Conservation (phyloP, 2,888 invertebrate genomes). For the Epistrophe grossulariae region DNA sequence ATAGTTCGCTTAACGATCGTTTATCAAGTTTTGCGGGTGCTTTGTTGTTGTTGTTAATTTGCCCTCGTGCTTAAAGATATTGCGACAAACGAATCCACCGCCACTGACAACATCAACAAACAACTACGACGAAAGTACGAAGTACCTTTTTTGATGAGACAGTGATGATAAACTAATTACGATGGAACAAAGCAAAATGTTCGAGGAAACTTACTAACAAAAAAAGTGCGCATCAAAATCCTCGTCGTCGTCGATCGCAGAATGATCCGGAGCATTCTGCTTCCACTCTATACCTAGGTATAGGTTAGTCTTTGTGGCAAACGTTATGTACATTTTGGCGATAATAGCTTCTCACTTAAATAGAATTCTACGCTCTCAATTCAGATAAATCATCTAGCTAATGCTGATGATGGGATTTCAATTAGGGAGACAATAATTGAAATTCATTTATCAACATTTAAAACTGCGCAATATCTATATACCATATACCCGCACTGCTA, state of each 20-base stretch:
- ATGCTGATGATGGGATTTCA: slow-evolving; percentile 27
- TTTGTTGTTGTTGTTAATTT: slow-evolving; percentile 2
- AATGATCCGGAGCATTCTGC: slow-evolving; percentile 2
- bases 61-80: slow-evolving; percentile 57
- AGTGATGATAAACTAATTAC: slow-evolving; percentile 66
- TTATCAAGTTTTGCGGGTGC: slow-evolving; percentile 45
- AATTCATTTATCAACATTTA: slow-evolving; percentile 34
- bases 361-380: slow-evolving; percentile 39
- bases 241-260: neutral
- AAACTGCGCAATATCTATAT: slow-evolving; percentile 56
- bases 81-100: slow-evolving; percentile 30
- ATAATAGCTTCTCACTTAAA: slow-evolving; percentile 27
- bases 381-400: slow-evolving; percentile 32
- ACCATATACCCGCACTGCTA: too few relatives aligned
- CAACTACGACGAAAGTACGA: neutral
- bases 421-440: slow-evolving; percentile 37
- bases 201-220: neutral
- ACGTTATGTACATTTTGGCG: slow-evolving; percentile 9
- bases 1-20: slow-evolving; percentile 49
- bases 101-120: neutral
- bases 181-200: slow-evolving; percentile 26
- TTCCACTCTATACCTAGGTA: neutral
- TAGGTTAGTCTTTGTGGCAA: slow-evolving; percentile 12
- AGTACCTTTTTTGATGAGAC: slow-evolving; percentile 43
- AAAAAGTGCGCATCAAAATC: slow-evolving; percentile 65